Evolutionary conservation across 2,113 vertebrate genomes (phyloP).

Genomic region (Amphiprion ocellaris): DNA sequence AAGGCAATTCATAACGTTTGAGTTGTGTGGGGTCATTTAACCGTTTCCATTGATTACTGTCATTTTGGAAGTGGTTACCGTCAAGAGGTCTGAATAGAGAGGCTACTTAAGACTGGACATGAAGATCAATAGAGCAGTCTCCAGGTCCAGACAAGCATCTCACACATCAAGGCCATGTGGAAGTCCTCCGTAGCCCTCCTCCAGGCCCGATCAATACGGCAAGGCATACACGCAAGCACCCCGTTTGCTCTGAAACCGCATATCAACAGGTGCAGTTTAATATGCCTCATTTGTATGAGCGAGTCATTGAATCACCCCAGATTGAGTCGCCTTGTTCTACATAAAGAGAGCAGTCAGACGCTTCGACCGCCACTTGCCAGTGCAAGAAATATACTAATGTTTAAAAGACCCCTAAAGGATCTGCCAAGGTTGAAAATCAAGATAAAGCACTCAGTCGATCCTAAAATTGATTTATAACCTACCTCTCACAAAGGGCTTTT

Average conservation of each 20-base stretch:
- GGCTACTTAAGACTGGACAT: conserved; percentile 59
- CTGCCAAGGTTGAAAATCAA: conserved; percentile 74
- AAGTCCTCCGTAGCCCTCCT: conserved; percentile 60
- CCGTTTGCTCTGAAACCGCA: conserved; percentile 54
- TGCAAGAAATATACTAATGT: conserved; percentile 67
- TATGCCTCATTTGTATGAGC: conserved; percentile 64
- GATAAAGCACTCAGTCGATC: conserved; percentile 66
- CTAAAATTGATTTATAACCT: conserved; percentile 75
- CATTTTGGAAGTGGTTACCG: conserved; percentile 67
- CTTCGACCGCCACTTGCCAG: conserved; percentile 51
- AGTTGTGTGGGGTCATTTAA: conserved; percentile 67
- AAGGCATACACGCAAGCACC: conserved; percentile 24
- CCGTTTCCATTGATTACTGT: conserved; percentile 77
- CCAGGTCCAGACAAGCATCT: conserved; percentile 70
- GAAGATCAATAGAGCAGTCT: conserved; percentile 76
- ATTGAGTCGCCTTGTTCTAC: conserved; percentile 64
- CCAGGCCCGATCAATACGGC: conserved; percentile 63
- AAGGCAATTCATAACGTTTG: conserved; percentile 67
- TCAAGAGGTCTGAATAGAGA: conserved; percentile 61
- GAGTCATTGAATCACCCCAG: conserved; percentile 52
- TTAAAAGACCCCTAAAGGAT: conserved; percentile 69
- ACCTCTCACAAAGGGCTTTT: conserved; percentile 51
- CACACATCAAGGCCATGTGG: conserved; percentile 72
- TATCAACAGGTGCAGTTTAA: conserved; percentile 76
- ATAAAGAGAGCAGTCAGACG: conserved; percentile 63